Evolutionary conservation across 2,888 invertebrate species (phyloP), one percentile per base, ranked within the genome.

Genomic region (Amiota mariae): DNA sequence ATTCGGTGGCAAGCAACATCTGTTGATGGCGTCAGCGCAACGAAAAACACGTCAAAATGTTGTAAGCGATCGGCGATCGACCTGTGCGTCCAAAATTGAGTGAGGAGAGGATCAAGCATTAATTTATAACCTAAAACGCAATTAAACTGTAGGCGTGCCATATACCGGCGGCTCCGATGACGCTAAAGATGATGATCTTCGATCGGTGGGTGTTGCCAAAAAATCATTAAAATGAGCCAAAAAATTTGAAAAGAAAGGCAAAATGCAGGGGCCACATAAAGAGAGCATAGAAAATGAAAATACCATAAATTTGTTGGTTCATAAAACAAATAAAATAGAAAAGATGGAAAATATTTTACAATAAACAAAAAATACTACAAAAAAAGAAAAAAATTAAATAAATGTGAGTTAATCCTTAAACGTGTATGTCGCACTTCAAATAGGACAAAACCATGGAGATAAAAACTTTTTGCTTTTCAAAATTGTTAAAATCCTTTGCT

Each of bases 31-130:
- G 13, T 15, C 59, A 66, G 66, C 72, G 57, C 72, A 72, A 72
- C 72, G 54, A 72, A 72, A 59, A 57, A 66, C 63, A 72, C 56
- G 66, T 72, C 72, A 72, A 72, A 72, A 72, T 72, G 72, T 72
- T 72, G 66, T 6, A 36, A 36, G 36, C 36, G 6, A 2, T 36
- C 36, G 36, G 36, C 6, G 4, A 18, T 12, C 18, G 61, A 61
- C 12, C 61, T 61, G 61, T 24, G 20, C 8, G 61, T 12, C 13
- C 24, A 13, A 56, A 56, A 56, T 18, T 56, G 15, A 49, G 49
- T 13, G 11, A 51, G 18, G 13, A 15, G 59, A 15, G 15, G 18
- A 72, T 48, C 54, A 24, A 48, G 57, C 15, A 13, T 20, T 72
- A 46, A 72, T 66, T 66, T 66, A 36, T 56, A 57, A 66, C 10